Percentiles rank a stretch among this genome's conserved stretches.
phyloP scores from a whole-genome alignment of 2,797 vertebrate genomes.

The Gallirallus australis region DNA sequence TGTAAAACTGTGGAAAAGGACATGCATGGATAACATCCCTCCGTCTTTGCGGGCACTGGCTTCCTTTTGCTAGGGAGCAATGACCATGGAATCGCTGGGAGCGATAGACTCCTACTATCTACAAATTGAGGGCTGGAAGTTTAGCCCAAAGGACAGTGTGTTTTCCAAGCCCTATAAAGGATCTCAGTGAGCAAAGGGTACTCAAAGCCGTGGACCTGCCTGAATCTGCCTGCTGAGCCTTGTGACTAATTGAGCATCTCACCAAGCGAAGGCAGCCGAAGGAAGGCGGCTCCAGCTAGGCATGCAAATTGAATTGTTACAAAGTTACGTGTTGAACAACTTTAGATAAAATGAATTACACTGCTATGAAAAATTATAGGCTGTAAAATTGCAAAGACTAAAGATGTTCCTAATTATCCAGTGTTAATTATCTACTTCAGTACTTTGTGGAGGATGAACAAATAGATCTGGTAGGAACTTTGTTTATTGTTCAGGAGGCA shows the following conservation, averaged over 20 bases:
- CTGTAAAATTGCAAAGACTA: not conserved
- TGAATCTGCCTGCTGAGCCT: not conserved
- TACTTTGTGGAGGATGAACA: not conserved
- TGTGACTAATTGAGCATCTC: constrained; percentile 8
- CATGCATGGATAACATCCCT: not conserved
- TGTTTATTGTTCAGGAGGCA: not conserved
- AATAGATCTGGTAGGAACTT: not conserved
- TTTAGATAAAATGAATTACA: constrained; percentile 34
- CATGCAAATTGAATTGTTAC: constrained; percentile 28
- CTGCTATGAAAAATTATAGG: constrained; percentile 23
- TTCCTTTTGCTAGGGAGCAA: not conserved
- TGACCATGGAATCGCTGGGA: not conserved
- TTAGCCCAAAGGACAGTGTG: not conserved
- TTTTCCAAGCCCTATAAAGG: not conserved
- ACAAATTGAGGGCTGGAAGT: not conserved
- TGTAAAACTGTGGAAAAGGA: not conserved
- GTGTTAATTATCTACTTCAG: constrained; percentile 15
- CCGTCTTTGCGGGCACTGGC: fast-evolving
- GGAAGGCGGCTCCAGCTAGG: not conserved
- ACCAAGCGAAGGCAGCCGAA: not conserved
- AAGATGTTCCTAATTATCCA: constrained; percentile 15
- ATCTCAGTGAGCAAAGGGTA: not conserved
- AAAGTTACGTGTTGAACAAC: constrained; percentile 28
- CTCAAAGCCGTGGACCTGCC: not conserved
- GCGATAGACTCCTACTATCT: not conserved